A percentile compares a stretch with the other conserved stretches of the same genome.
These are phyloP conservation scores for Melanotaenia nigrans DNA, from an alignment of 2,797 vertebrate genomes.

Conservation along the genomic window DNA sequence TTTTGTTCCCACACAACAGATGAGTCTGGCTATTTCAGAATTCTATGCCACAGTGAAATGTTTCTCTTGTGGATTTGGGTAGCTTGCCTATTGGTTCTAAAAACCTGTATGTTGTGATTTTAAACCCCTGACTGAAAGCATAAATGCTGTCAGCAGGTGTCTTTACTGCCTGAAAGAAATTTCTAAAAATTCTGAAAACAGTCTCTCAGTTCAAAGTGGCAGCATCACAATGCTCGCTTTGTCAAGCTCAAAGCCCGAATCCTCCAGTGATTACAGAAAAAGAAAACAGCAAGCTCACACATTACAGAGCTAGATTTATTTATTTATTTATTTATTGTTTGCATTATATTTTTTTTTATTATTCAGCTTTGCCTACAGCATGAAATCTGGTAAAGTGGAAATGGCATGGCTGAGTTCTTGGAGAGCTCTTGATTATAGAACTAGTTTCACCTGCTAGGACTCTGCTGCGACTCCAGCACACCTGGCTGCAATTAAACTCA, in stretches of 20 bases:
- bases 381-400: neutral
- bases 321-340: neutral
- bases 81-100: neutral
- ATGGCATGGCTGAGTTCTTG: slow-evolving; percentile 4
- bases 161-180: neutral
- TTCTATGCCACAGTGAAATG: neutral
- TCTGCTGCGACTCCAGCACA: slow-evolving; percentile 7
- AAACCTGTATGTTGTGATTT: neutral
- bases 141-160: neutral
- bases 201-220: neutral
- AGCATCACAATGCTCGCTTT: neutral
- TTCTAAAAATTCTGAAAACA: neutral
- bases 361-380: neutral
- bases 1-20: slow-evolving; percentile 5
- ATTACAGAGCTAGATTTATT: neutral
- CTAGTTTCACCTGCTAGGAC: slow-evolving; percentile 7
- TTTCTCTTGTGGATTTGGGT: neutral
- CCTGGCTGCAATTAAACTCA: neutral
- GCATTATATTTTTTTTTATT: neutral
- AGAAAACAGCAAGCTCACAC: neutral
- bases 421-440: slow-evolving; percentile 22
- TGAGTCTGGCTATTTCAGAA: neutral
- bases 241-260: slow-evolving; percentile 1
- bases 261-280: neutral
- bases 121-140: neutral